These are phyloP conservation scores for Threskiornis aethiopicus DNA, from an alignment of 2,797 vertebrate species.

Conservation along the genomic window DNA sequence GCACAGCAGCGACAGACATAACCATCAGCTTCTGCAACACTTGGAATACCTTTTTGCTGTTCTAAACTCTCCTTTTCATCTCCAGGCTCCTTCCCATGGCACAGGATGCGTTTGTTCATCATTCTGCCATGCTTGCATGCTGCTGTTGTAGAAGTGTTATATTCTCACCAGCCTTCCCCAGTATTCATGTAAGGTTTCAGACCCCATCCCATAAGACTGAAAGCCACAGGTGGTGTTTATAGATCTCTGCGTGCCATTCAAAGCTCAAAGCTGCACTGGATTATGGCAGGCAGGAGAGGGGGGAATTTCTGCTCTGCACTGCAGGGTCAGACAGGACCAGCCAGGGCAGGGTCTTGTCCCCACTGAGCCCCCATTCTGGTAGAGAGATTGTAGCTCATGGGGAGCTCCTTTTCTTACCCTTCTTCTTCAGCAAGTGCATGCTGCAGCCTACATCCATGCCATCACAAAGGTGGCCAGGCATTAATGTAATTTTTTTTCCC, in stretches of 20 bases:
- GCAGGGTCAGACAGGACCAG: not conserved
- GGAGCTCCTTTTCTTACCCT: not conserved
- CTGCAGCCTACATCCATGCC: not conserved
- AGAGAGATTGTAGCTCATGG: fast-evolving
- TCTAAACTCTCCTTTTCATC: not conserved
- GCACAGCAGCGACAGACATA: not conserved
- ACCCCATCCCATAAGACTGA: not conserved
- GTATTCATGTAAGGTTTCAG: not conserved
- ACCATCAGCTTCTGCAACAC: not conserved
- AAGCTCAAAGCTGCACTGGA: not conserved
- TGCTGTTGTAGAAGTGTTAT: not conserved
- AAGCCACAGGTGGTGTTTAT: not conserved
- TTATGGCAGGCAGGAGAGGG: not conserved
- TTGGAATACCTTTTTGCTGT: not conserved
- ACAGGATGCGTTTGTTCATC: not conserved
- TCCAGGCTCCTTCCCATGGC: not conserved
- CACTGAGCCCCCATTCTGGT: not conserved
- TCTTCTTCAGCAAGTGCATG: not conserved
- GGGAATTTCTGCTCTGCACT: not conserved
- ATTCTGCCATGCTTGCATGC: not conserved
- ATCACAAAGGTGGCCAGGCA: not conserved
- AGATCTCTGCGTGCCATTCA: not conserved
- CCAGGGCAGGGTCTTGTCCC: not conserved
- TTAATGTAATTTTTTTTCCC: not conserved
- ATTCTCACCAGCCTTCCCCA: not conserved